Evolutionary conservation across 2,113 vertebrate genomes (phyloP), one percentile per base, ranked within the genome.

Genomic region (Electrona antarctica): DNA sequence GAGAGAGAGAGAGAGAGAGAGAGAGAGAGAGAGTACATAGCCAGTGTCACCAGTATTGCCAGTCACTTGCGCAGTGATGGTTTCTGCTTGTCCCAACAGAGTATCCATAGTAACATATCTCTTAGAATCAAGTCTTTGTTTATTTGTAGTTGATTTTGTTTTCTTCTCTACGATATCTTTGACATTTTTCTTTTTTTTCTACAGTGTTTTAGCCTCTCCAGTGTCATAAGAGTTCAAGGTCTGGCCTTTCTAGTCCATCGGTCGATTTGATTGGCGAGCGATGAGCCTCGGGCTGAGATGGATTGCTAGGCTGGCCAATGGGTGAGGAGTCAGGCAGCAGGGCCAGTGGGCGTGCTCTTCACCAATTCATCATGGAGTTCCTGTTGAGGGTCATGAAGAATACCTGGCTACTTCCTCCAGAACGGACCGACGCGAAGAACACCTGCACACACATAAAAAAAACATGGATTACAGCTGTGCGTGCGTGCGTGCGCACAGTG

Each of bases 341-440:
- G 48, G 29, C 56, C n/a, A 0, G 48, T 47, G 15, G 60, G 64
- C 47, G 85, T 88, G 85, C 73, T 87, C 79, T 90, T 96, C 97
- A 99, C 97, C 97, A 99, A 95, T 98, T 99, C 97, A 98, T 98
- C 96, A 99, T 97, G 87, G 95, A 97, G 93, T 94, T 98, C 93
- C 97, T 96, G 94, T 99, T 99, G 90, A 99, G 95, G 48, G 97
- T 99, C 97, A 99, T 99, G 95, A 98, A 99, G 94, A 98, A 99
- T 80, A 99, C 97, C 91, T 99, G 97, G 91, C 97, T 99, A 93
- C 97, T 98, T 79, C 97, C 97, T 87, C 97, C 97, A 0, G 97
- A 98, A 83, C 97, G 95, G 89, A 99, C 97, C 0, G 97, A 98
- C 15, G 97, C 97, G 86, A 99, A 99, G 94, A 99, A 99, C 65